A percentile compares a stretch with the other conserved stretches of the same genome.
These are phyloP conservation scores for Atherinomorus stipes DNA, from an alignment of 2,113 vertebrate species.

Conservation along the genomic window DNA sequence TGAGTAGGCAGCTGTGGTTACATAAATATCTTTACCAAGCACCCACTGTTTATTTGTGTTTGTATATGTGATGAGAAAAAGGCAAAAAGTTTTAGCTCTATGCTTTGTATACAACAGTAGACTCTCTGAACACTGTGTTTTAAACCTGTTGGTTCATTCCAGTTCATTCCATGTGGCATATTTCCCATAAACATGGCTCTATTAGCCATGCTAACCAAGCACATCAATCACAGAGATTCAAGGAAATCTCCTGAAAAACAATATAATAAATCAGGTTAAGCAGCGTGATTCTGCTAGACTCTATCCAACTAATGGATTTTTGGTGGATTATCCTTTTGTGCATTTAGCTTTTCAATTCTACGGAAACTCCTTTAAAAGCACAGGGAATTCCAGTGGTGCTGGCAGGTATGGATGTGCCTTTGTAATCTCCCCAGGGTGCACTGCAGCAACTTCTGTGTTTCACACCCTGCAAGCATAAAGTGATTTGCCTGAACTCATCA, in stretches of 20 bases:
- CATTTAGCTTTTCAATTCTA: not conserved
- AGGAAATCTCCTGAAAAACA: not conserved
- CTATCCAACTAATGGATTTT: not conserved
- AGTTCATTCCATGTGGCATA: not conserved
- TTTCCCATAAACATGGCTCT: not conserved
- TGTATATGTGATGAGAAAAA: slow-evolving; percentile 1
- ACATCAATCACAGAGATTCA: not conserved
- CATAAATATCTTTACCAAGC: slow-evolving; percentile 18
- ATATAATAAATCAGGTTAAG: not conserved
- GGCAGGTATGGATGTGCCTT: not conserved
- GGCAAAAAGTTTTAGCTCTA: not conserved
- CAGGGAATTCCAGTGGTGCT: not conserved
- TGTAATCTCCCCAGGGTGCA: not conserved
- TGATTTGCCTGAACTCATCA: not conserved
- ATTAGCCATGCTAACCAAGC: not conserved
- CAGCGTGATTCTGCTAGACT: not conserved
- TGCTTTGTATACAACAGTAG: not conserved
- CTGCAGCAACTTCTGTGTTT: slow-evolving; percentile 6
- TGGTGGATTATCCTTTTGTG: slow-evolving; percentile 3
- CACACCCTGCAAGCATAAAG: not conserved
- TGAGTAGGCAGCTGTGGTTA: slow-evolving; percentile 14
- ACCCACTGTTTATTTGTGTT: slow-evolving; percentile 2
- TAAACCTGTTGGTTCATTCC: not conserved
- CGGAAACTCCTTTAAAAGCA: slow-evolving; percentile 14
- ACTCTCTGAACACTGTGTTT: not conserved